Percentiles rank a stretch among this genome's conserved stretches.
phyloP scores from a whole-genome alignment of 2,113 vertebrate genomes.

The Conger conger region DNA sequence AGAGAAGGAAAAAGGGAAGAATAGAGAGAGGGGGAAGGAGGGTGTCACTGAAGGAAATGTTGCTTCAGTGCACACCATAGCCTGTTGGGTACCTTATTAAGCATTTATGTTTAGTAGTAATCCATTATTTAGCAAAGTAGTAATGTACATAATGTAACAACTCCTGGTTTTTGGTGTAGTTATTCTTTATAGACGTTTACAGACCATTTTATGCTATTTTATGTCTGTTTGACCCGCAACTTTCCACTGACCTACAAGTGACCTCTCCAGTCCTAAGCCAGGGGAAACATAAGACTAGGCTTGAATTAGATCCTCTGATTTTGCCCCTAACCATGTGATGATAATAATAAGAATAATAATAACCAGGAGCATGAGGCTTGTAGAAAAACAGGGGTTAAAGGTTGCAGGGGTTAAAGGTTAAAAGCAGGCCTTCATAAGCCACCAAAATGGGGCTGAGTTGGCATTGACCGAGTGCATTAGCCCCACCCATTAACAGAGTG shows the following conservation, averaged over 20 bases:
- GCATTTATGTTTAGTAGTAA: not conserved
- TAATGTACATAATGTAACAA: not conserved
- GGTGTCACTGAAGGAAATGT: not conserved
- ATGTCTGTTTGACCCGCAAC: not conserved
- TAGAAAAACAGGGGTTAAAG: too few species aligned
- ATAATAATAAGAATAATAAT: too few species aligned
- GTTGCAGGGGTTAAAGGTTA: too few species aligned
- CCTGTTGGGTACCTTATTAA: not conserved
- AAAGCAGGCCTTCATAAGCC: too few species aligned
- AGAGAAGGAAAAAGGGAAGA: not conserved
- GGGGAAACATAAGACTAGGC: too few species aligned
- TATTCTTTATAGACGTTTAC: not conserved
- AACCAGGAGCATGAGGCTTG: too few species aligned
- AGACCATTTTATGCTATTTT: not conserved
- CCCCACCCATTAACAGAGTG: too few species aligned
- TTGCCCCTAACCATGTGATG: too few species aligned
- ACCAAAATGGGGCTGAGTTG: too few species aligned
- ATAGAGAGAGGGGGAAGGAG: not conserved
- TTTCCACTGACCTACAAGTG: not conserved
- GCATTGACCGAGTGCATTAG: too few species aligned
- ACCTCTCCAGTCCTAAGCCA: too few species aligned
- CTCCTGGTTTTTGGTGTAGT: not conserved
- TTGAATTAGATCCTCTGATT: too few species aligned
- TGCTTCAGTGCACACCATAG: not conserved
- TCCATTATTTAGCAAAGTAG: not conserved